Evolutionary conservation across 2,113 vertebrate genomes (phyloP).

Genomic region (Myiagra hebetior): DNA sequence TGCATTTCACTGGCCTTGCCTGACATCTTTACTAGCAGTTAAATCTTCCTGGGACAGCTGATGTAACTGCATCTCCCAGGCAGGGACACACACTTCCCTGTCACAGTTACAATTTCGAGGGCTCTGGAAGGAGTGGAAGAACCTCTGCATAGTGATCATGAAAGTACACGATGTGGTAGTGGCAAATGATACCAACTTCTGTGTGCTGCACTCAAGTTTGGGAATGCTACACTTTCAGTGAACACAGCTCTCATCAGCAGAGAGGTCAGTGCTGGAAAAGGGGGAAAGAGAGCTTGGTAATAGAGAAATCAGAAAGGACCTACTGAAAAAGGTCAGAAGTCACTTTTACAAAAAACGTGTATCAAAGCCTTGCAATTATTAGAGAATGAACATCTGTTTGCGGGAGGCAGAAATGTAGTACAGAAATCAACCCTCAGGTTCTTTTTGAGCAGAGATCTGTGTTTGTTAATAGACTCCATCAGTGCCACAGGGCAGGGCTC

Average conservation of each 20-base stretch:
- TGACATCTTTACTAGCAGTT: neutral
- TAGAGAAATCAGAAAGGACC: neutral
- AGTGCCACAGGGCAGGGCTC: neutral
- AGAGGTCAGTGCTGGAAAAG: neutral
- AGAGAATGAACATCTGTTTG: neutral
- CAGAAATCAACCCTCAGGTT: neutral
- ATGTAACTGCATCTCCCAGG: neutral
- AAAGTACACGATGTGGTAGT: neutral
- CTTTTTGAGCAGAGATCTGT: neutral
- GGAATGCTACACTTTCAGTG: neutral
- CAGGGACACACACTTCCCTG: neutral
- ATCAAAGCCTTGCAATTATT: neutral
- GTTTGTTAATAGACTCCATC: neutral
- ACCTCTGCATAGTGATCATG: neutral
- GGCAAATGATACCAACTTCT: neutral
- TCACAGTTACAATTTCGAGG: neutral
- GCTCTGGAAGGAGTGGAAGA: neutral
- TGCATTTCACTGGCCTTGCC: neutral
- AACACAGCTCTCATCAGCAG: neutral
- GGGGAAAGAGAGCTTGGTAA: neutral
- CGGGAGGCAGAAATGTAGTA: neutral
- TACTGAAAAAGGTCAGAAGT: neutral
- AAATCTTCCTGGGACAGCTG: neutral
- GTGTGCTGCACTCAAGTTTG: neutral
- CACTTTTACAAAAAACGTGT: neutral